Percentiles rank a stretch among this genome's conserved stretches.
phyloP scores from a whole-genome alignment of 2,113 vertebrate species.

The Conger conger region DNA sequence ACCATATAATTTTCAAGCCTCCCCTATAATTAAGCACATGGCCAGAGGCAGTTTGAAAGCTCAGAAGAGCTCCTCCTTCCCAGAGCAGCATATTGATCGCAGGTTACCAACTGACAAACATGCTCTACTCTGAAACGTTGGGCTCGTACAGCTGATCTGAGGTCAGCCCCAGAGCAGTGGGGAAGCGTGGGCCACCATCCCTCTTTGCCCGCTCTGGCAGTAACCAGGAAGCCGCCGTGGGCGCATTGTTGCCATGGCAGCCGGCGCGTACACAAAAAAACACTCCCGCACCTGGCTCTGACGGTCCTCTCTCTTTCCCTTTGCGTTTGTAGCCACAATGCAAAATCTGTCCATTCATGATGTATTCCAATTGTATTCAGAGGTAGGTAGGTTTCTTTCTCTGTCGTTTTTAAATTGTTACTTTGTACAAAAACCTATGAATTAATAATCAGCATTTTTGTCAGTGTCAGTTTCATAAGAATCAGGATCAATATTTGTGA shows the following conservation, averaged over 20 bases:
- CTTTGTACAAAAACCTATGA: neutral
- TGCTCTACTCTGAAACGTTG: neutral
- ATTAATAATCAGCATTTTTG: neutral
- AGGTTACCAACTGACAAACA: neutral
- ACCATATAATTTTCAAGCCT: no score
- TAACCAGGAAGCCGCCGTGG: conserved; percentile 31
- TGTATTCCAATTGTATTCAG: neutral
- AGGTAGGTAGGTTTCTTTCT: neutral
- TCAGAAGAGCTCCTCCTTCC: no score
- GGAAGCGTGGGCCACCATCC: neutral
- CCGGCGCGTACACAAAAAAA: conserved; percentile 47
- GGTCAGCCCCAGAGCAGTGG: neutral
- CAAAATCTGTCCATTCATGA: no score
- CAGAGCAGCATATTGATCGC: neutral
- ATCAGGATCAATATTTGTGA: neutral
- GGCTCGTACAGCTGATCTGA: neutral
- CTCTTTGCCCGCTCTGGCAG: conserved; percentile 15
- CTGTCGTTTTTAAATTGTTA: neutral
- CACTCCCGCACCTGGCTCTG: conserved; percentile 40
- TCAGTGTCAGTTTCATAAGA: no score
- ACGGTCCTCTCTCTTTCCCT: neutral
- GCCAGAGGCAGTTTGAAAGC: no score
- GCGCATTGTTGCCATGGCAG: conserved; percentile 51
- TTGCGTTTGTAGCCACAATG: conserved; percentile 58
- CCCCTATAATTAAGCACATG: no score